Evolutionary conservation across 1,140 invertebrate species (phyloP).

Genomic region (Drosophila ohnishii): DNA sequence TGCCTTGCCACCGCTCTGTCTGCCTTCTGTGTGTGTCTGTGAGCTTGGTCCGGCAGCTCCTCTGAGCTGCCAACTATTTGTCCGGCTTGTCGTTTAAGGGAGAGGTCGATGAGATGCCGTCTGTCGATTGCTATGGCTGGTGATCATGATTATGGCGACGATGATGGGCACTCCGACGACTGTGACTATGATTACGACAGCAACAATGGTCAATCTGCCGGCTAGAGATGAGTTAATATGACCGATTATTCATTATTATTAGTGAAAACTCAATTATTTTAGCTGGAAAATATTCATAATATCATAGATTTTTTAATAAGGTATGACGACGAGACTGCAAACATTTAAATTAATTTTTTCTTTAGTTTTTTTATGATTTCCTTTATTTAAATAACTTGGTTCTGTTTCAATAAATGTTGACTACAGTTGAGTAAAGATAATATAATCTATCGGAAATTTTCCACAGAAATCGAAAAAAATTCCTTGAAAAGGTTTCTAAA

Average conservation of each 20-base stretch:
- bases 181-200: slow-evolving; percentile 44
- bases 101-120: slow-evolving; percentile 51
- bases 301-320: no score
- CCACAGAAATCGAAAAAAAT: no score
- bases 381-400: no score
- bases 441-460: no score
- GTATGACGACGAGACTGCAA: no score
- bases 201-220: slow-evolving; percentile 26
- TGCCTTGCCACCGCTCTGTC: slow-evolving; percentile 4
- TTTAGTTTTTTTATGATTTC: no score
- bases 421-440: no score
- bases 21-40: slow-evolving; percentile 5
- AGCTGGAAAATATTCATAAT: background rate
- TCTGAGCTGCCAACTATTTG: slow-evolving; percentile 43
- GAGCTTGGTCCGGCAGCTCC: slow-evolving; percentile 10
- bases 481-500: no score
- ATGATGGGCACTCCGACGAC: slow-evolving; percentile 35
- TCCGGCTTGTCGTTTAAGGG: slow-evolving; percentile 35
- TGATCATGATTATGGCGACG: slow-evolving; percentile 52
- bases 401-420: no score
- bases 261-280: background rate
- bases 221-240: slow-evolving; percentile 22
- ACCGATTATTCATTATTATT: background rate
- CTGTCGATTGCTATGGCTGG: slow-evolving; percentile 50
- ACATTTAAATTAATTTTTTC: no score